These are phyloP conservation scores for Cydia fagiglandana DNA, from an alignment of 1,140 invertebrate genomes.

Conservation along the genomic window DNA sequence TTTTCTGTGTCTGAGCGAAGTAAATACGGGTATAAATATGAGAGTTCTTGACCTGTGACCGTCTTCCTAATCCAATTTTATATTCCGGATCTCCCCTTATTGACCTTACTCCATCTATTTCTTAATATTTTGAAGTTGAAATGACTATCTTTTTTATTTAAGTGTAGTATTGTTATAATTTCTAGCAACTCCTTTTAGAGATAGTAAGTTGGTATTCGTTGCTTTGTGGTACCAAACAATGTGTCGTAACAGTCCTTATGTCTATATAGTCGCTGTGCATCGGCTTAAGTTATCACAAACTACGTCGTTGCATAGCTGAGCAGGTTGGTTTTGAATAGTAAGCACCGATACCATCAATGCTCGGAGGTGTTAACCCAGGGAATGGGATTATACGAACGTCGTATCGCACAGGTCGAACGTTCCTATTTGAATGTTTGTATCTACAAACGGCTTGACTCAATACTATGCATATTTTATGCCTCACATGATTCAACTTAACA, in stretches of 20 bases:
- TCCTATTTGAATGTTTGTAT: constrained; percentile 29
- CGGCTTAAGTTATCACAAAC: constrained; percentile 23
- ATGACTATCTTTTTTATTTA: no score
- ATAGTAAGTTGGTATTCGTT: not conserved
- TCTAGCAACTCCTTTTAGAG: not conserved
- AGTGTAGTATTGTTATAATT: not conserved
- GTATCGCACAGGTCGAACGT: constrained; percentile 25
- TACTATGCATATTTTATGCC: constrained; percentile 28
- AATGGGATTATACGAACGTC: constrained; percentile 22
- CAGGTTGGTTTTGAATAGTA: constrained; percentile 30
- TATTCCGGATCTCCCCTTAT: no score
- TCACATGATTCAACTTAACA: constrained; percentile 15
- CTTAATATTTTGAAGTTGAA: no score
- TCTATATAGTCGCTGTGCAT: constrained; percentile 5
- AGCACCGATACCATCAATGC: constrained; percentile 29
- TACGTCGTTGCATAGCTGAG: constrained; percentile 28
- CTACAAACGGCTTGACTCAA: constrained; percentile 22
- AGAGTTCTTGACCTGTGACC: no score
- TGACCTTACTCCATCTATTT: no score
- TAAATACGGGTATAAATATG: no score
- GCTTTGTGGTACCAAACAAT: not conserved
- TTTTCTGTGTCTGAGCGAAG: no score
- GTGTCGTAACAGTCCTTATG: not conserved
- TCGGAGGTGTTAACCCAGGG: constrained; percentile 23
- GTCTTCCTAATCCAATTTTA: no score